Evolutionary conservation across 2,797 vertebrate genomes (phyloP).

Genomic region (Coendou prehensilis): DNA sequence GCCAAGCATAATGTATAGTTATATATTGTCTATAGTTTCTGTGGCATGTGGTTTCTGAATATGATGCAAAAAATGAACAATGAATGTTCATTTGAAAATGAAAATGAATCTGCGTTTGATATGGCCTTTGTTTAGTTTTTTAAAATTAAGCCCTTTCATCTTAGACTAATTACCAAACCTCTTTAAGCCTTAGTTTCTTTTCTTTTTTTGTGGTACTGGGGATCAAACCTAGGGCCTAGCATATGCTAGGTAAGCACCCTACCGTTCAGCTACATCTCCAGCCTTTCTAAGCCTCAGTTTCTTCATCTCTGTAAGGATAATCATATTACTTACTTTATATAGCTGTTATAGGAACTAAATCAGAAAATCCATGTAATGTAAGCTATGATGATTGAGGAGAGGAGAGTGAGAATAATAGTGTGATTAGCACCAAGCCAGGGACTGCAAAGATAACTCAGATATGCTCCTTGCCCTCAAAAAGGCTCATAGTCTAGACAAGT

Average conservation of each 20-base stretch:
- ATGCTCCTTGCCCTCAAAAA: background rate
- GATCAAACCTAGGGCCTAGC: background rate
- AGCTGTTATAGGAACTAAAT: conserved; percentile 19
- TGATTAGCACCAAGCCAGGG: background rate
- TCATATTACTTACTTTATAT: background rate
- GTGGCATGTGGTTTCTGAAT: background rate
- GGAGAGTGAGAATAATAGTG: background rate
- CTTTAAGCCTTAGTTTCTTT: background rate
- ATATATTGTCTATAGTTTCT: conserved; percentile 4
- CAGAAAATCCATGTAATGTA: conserved; percentile 16
- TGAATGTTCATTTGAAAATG: background rate
- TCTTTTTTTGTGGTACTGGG: background rate
- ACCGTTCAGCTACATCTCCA: background rate
- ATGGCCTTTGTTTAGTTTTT: conserved; percentile 35
- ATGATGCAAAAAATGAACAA: conserved; percentile 35
- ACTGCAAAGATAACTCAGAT: background rate
- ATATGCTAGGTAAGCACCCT: background rate
- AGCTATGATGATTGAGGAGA: background rate
- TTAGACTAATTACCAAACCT: conserved; percentile 1
- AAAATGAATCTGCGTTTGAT: background rate
- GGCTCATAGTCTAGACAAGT: background rate
- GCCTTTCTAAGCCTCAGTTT: background rate
- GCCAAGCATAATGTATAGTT: conserved; percentile 23
- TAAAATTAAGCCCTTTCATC: background rate
- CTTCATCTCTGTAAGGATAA: conserved; percentile 30